Evolutionary conservation across 37 sponge, comb jelly and placozoan genomes (phyloP).

Genomic region (Corticium candelabrum): DNA sequence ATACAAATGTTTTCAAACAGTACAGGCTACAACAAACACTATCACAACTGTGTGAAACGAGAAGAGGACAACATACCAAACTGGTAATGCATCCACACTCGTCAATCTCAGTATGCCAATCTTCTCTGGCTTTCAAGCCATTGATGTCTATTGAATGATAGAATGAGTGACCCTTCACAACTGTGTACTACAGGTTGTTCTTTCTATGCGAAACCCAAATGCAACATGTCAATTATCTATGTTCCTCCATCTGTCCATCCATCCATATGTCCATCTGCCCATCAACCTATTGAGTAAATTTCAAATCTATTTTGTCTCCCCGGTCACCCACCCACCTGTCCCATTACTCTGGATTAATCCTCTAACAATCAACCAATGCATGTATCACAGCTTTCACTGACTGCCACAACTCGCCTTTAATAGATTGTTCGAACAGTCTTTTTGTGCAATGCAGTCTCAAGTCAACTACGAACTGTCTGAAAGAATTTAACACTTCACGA

Average conservation of each 20-base stretch:
- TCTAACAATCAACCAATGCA: too few species aligned
- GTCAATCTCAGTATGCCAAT: conserved; percentile 78
- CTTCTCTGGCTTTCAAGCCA: conserved; percentile 59
- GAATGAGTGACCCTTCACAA: too few species aligned
- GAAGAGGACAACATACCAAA: conserved; percentile 20
- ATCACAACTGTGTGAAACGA: neutral
- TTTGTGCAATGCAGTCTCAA: conserved; percentile 48
- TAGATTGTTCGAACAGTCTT: conserved; percentile 49
- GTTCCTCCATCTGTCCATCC: too few species aligned
- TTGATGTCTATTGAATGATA: conserved; percentile 48
- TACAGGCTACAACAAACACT: conserved; percentile 33
- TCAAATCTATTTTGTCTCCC: too few species aligned
- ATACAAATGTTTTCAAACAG: conserved; percentile 79
- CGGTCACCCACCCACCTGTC: too few species aligned
- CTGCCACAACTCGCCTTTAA: conserved; percentile 54
- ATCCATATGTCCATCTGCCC: too few species aligned
- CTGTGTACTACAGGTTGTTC: too few species aligned
- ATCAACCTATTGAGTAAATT: too few species aligned
- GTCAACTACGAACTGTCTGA: conserved; percentile 30
- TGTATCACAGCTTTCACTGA: too few species aligned
- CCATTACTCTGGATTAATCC: too few species aligned
- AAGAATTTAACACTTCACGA: conserved; percentile 6
- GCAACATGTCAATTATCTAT: too few species aligned
- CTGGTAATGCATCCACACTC: conserved; percentile 72
- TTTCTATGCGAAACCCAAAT: too few species aligned